These are phyloP conservation scores for Spilogale gracilis DNA, from an alignment of 2,113 vertebrate genomes.

Conservation along the genomic window DNA sequence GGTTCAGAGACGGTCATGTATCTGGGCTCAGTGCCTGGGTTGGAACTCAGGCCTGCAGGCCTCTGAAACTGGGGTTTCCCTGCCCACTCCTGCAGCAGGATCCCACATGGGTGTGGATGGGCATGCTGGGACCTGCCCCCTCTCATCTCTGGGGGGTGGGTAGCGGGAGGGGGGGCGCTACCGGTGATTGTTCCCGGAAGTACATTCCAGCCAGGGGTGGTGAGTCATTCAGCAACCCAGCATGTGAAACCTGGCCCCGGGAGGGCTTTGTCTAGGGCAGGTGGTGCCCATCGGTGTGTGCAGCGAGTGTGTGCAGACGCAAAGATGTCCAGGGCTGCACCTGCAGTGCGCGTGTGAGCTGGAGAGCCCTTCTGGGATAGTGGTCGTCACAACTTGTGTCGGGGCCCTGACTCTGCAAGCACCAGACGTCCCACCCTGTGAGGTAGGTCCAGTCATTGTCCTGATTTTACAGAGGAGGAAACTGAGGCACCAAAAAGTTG, in stretches of 20 bases:
- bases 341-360: background rate
- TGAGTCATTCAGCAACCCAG: constrained; percentile 59
- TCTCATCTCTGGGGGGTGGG: background rate
- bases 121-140: background rate
- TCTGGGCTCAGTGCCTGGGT: background rate
- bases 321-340: background rate
- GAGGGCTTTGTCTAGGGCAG: background rate
- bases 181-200: constrained; percentile 68
- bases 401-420: background rate
- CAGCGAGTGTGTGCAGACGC: rapidly evolving
- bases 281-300: background rate
- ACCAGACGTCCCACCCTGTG: background rate
- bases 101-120: background rate
- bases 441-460: background rate
- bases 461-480: background rate
- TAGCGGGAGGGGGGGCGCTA: no score
- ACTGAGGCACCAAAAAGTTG: background rate
- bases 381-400: rapidly evolving
- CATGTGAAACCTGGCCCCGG: constrained; percentile 1
- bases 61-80: background rate
- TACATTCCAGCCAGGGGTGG: background rate
- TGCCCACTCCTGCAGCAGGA: background rate
- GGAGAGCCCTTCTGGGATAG: background rate
- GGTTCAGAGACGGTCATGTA: background rate
- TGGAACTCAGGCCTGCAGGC: background rate